Evolutionary conservation across 2,797 vertebrate genomes (phyloP), one percentile per base, ranked within the genome.

Genomic region (Lacerta viridis): DNA sequence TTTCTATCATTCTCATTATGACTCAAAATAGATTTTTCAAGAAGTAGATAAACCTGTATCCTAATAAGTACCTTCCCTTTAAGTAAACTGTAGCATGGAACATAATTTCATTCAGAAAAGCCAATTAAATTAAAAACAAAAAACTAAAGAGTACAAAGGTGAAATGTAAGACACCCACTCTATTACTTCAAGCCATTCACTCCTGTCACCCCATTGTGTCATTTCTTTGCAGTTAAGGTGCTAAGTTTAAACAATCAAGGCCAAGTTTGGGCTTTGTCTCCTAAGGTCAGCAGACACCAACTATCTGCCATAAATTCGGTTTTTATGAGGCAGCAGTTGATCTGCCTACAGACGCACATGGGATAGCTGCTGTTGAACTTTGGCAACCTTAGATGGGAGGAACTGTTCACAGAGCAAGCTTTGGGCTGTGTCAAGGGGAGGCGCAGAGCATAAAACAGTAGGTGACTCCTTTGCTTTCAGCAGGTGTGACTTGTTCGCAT

Each of bases 241-340:
- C 90, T 94, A 95, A 80, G 68, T 15, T 39, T 86, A 71, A 94
- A 90, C 88, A 90, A 90, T n/a, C 55, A 88, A 89, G 90, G 90
- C 84, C 89, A 93, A 76, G 92, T 94, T 93, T 1, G 0, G 87
- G 90, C 91, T 91, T 95, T 94, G 93, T 90, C 84, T 96, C 71
- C 10, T 79, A 46, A 89, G 90, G 87, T 96, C 92, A 95, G 84
- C 90, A 93, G 92, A 89, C 86, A 86, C 93, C 95, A 94, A 87
- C 93, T 83, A 59, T 55, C 90, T 59, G 82, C 72, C 55, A 92
- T 94, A 94, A 95, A 95, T 94, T 92, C 95, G 33, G 15, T 50
- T 84, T 91, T 90, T 92, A 91, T 91, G 88, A 94, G 93, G 85
- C 95, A 94, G 86, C 0, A 0, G 75, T 43, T 83, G 86, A 90